Base-by-base conservation (phyloP, 2,113 vertebrate genomes). In the Turdus rufiventris region DNA sequence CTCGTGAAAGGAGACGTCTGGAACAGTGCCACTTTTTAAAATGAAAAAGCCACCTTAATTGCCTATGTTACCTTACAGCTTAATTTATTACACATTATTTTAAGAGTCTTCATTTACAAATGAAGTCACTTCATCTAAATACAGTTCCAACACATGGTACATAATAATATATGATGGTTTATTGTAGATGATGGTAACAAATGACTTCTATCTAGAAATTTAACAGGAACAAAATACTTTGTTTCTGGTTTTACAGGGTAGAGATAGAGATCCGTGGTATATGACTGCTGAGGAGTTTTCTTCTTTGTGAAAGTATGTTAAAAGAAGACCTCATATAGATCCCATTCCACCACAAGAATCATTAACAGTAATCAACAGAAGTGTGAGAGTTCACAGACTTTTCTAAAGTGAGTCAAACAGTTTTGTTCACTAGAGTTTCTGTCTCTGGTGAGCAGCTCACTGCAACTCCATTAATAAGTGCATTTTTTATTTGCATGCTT, bases 401-500 rank as follows among this genome's bases (percentile, higher is more conserved):
- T 91, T 71, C 94, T 96, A 96, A 93, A 96, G 68, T 96, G 93
- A 97, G 81, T 93, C 93, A 95, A 53, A 88, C 78, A 96, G 57
- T 80, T 96, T 95, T 96, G 83, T 93, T 96, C 93, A 92, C 94
- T 95, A 95, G 87, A 93, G 89, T 96, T 91, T 92, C 80, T 95
- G 94, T 96, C 93, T 95, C 90, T 97, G 93, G 89, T 96, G 93
- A 96, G 94, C 86, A 91, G 94, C 93, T 89, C 94, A 96, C 87
- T 91, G 95, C 89, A 96, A 86, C 78, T 93, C 92, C 95, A 71
- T 95, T 96, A 97, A 76, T 76, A 95, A 97, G 91, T 96, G 76
- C 89, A 93, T 94, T 96, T 79, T 91, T 62, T 97, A 93, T 96
- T 94, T 96, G 96, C 94, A 96, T 97, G 91, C 94, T 94, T 97